Evolutionary conservation across 2,888 invertebrate genomes (phyloP).

Genomic region (Ophioninae sp.): DNA sequence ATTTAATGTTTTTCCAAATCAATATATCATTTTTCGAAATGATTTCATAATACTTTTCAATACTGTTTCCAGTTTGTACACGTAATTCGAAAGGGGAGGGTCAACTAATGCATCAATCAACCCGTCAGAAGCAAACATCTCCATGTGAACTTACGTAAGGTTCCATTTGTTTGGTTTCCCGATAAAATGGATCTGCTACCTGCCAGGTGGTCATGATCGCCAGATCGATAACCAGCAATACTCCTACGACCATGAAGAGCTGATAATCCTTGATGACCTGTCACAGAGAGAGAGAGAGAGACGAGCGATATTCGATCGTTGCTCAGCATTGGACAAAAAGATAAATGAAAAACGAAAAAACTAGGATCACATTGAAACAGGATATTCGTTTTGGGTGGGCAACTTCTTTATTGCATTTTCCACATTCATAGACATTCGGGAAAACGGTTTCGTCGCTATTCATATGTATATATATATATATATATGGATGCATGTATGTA

Average conservation of each 20-base stretch:
- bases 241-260: slow-evolving; percentile 97
- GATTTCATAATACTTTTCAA: background rate
- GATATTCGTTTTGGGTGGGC: background rate
- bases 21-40: background rate
- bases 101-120: slow-evolving; percentile 8
- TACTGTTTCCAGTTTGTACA: background rate
- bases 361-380: background rate
- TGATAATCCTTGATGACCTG: slow-evolving; percentile 99
- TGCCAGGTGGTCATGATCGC: slow-evolving; percentile 99
- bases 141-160: slow-evolving; percentile 87
- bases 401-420: slow-evolving; percentile 7
- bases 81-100: background rate
- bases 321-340: background rate
- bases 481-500: too few relatives aligned
- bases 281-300: slow-evolving; percentile 57
- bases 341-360: background rate
- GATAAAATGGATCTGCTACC: slow-evolving; percentile 95
- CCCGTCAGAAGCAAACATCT: slow-evolving; percentile 4
- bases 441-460: background rate
- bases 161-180: slow-evolving; percentile 94
- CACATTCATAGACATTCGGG: slow-evolving; percentile 6
- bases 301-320: background rate
- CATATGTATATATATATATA: background rate
- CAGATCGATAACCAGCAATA: slow-evolving; percentile 93
- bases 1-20: background rate